Conservation (phyloP, 2,888 invertebrate species). For the Nematopogon swammerdamellus region DNA sequence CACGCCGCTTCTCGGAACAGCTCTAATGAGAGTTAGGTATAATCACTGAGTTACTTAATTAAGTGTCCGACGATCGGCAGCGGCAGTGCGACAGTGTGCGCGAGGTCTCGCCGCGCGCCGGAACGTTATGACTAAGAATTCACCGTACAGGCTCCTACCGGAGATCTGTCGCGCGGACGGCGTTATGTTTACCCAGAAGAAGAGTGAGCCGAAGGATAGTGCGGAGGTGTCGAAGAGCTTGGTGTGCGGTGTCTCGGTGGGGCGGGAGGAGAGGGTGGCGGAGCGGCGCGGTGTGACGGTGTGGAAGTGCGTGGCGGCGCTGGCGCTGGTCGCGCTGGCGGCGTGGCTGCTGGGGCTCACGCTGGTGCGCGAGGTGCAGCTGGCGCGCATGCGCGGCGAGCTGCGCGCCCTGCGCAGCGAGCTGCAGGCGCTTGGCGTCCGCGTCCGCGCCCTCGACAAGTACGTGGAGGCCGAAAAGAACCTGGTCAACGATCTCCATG, state of each 20-base stretch:
- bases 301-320: constrained; percentile 19
- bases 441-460: constrained; percentile 32
- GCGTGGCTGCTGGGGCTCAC: constrained; percentile 33
- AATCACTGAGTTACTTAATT: constrained; percentile 26
- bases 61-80: constrained; percentile 21
- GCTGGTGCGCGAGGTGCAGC: constrained; percentile 33
- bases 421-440: constrained; percentile 33
- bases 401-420: constrained; percentile 37
- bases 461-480: constrained; percentile 22
- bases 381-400: constrained; percentile 29
- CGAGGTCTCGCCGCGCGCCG: constrained; percentile 4
- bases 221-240: constrained; percentile 44
- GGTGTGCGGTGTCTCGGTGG: constrained; percentile 43
- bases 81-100: constrained; percentile 24
- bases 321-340: constrained; percentile 24
- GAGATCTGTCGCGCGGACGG: constrained; percentile 16
- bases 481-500: constrained; percentile 33
- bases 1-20: constrained; percentile 26
- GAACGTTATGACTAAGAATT: constrained; percentile 35
- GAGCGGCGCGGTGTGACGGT: constrained; percentile 18
- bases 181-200: constrained; percentile 37
- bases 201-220: constrained; percentile 28
- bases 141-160: constrained; percentile 30
- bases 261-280: constrained; percentile 26
- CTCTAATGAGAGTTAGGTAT: constrained; percentile 35